phyloP scores from a whole-genome alignment of 2,113 vertebrate genomes.

The Calypte anna region DNA sequence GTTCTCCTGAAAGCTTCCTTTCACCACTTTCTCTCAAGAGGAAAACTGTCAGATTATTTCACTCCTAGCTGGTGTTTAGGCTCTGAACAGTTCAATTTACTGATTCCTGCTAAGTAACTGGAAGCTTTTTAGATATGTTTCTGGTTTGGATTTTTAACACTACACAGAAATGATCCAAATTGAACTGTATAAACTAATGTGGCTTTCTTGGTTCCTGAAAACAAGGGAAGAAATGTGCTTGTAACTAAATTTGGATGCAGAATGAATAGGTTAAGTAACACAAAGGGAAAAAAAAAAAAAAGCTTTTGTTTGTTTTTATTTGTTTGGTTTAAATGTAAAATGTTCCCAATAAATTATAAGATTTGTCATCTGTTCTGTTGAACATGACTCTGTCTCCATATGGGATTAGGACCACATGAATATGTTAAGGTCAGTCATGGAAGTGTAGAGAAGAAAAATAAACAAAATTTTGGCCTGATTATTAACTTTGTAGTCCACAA shows the following conservation, averaged over 20 bases:
- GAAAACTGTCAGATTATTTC: not conserved
- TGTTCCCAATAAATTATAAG: not conserved
- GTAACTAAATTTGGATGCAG: not conserved
- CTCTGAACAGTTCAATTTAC: not conserved
- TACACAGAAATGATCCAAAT: not conserved
- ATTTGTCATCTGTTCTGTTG: not conserved
- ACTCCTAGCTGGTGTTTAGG: not conserved
- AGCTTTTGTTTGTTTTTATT: not conserved
- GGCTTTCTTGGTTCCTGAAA: not conserved
- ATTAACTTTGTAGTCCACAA: not conserved
- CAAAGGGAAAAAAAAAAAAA: not conserved
- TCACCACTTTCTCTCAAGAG: not conserved
- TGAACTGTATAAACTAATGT: not conserved
- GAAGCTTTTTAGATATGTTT: not conserved
- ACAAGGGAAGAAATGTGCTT: not conserved
- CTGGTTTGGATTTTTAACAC: not conserved
- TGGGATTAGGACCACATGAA: not conserved
- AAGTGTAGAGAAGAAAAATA: not conserved
- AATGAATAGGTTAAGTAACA: not conserved
- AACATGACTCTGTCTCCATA: not conserved
- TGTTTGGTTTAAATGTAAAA: not conserved
- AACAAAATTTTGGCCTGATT: not conserved
- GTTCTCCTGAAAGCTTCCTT: not conserved
- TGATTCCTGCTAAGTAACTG: not conserved
- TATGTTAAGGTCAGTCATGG: not conserved